Percentiles rank a stretch among this genome's conserved stretches.
Conservation (phyloP, 2,113 vertebrate species). For the Corythoichthys intestinalis region DNA sequence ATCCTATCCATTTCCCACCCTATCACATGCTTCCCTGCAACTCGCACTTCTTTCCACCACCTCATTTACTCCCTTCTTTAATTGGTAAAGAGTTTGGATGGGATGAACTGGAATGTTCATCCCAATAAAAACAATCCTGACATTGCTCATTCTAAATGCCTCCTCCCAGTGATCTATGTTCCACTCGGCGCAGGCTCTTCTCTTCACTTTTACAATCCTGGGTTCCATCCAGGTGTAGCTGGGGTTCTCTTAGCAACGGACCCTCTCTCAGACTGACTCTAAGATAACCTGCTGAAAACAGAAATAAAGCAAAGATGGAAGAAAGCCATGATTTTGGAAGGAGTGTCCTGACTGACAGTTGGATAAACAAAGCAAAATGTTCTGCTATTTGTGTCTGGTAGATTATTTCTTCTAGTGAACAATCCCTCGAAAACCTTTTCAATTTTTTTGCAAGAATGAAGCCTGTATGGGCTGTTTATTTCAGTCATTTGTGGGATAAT, state of each 20-base stretch:
- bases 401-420: neutral
- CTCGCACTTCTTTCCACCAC: conserved; percentile 26
- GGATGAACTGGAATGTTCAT: conserved; percentile 19
- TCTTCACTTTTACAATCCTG: conserved; percentile 60
- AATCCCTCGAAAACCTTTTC: neutral
- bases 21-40: conserved; percentile 21
- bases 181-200: conserved; percentile 32
- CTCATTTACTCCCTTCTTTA: neutral
- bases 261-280: conserved; percentile 32
- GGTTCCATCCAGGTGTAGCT: conserved; percentile 47
- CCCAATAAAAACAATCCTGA: conserved; percentile 23
- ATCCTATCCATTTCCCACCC: conserved; percentile 24
- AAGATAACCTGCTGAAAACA: conserved; percentile 55
- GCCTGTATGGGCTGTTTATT: neutral
- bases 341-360: conserved; percentile 46
- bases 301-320: conserved; percentile 42
- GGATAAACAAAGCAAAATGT: conserved; percentile 31
- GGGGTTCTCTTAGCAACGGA: conserved; percentile 41
- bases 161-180: conserved; percentile 26
- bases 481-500: neutral
- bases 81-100: conserved; percentile 17
- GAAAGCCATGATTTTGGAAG: conserved; percentile 33
- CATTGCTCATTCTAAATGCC: conserved; percentile 37
- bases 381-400: neutral
- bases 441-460: neutral